Evolutionary conservation across 2,888 invertebrate species (phyloP), one percentile per base, ranked within the genome.

Genomic region (Aporophyla lueneburgensis): DNA sequence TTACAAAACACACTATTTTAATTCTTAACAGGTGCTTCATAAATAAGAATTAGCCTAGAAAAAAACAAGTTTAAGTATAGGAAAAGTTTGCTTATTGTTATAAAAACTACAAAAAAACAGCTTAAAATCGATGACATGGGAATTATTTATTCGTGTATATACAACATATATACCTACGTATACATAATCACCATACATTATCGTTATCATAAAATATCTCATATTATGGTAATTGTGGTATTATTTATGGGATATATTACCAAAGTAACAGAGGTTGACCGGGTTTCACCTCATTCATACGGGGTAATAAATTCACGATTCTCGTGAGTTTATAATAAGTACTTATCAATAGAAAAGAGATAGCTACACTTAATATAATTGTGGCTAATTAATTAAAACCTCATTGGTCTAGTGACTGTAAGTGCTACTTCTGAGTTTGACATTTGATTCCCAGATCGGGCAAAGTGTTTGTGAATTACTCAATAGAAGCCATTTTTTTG

Each of bases 231-330:
- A 90, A 92, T 92, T 81, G 83, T 81, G 76, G 78, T 87, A 81
- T 86, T 89, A 89, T 91, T 90, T 90, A 89, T 88, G 88, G 80
- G 87, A 88, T 86, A 86, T 87, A 89, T 90, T 87, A 88, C 81
- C 73, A 72, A 84, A 82, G 86, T 85, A 87, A 89, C 88, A 89
- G 89, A 90, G 86, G 86, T 88, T 87, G 87, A 74, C 70, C 74
- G 75, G 82, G 77, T 79, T 80, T 68, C 82, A 86, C 65, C 66
- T 82, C 70, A 85, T 84, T 85, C 65, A 83, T 77, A 62, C 14
- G 24, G n/a, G 53, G 76, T 81, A 70, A 72, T 85, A 84, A 80
- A 82, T 88, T 81, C 27, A 62, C 19, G 46, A 58, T 14, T 71
- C 63, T 74, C 46, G 19, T 71, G 33, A 75, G 73, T 63, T 78